phyloP scores from a whole-genome alignment of 2,797 vertebrate genomes.

The Sebastes hubbsi region DNA sequence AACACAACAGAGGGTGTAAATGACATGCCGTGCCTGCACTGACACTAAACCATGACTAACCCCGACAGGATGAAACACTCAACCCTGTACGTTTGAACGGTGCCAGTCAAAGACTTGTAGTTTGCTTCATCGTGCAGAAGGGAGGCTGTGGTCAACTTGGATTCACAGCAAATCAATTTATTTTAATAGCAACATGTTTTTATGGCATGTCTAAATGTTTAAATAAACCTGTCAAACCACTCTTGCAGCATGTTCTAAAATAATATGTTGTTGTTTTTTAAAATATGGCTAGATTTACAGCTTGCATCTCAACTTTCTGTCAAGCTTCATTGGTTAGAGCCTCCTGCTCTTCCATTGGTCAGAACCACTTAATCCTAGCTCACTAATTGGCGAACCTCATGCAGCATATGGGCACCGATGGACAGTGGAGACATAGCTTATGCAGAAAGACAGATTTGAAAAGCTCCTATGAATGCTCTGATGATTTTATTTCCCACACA shows the following conservation, averaged over 20 bases:
- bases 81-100: background rate
- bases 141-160: background rate
- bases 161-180: background rate
- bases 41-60: background rate
- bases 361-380: background rate
- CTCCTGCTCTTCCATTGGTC: background rate
- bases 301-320: background rate
- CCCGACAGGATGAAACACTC: background rate
- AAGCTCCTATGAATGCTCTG: background rate
- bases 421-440: background rate
- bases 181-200: background rate
- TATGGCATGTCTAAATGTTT: constrained; percentile 5
- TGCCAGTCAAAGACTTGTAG: background rate
- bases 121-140: accelerated
- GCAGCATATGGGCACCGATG: background rate
- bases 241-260: background rate
- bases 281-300: background rate
- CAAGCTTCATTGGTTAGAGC: background rate
- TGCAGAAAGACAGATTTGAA: background rate
- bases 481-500: background rate
- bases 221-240: background rate
- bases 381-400: background rate
- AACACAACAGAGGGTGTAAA: background rate
- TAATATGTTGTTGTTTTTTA: too few species aligned
- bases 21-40: background rate